Base-by-base conservation (phyloP, 1,140 invertebrate species). In the Pseudomyrmex flavicornis region DNA sequence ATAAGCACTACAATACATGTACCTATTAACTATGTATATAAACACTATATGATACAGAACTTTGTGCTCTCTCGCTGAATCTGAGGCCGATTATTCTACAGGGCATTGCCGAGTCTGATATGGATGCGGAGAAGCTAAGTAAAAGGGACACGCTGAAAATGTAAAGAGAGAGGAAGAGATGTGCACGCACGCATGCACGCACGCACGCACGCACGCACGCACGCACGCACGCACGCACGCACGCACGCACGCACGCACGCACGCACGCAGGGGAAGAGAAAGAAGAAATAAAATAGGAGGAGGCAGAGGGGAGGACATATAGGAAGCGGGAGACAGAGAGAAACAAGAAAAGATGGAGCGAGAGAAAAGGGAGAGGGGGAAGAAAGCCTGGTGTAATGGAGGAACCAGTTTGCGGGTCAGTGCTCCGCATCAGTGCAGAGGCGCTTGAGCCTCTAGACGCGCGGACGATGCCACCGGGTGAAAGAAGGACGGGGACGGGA, bases 401-500 rank as follows among this genome's bases (percentile, higher is more conserved):
- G 88, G 89, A 90, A 90, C 89, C 88, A 90, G 89, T 90, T 90
- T 90, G 89, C 89, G 89, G 89, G 89, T 90, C 89, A 90, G 89
- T 90, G 87, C 87, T 89, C 87, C 84, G 88, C 88, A 87, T 89
- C 88, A 89, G 66, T 79, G 88, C 35, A 87, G 88, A 85, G 85
- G 85, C 86, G 88, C 87, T 88, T 89, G 73, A 88, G 86, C 79
- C 74, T 83, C 77, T 76, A 88, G 87, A 88, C 87, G 86, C 79
- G 79, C 84, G 86, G 87, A 88, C 87, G 86, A 88, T 88, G 87
- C 86, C 86, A 88, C 77, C 76, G 86, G 76, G 87, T 85, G 83
- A 88, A 88, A 88, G 83, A 88, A 88, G 87, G 87, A 88, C 83
- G 82, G 68, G 56, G 73, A 86, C 61, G 82, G 70, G 74, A 87